Base-by-base conservation (phyloP, 2,113 vertebrate species). In the Myrmophylax atrothorax region DNA sequence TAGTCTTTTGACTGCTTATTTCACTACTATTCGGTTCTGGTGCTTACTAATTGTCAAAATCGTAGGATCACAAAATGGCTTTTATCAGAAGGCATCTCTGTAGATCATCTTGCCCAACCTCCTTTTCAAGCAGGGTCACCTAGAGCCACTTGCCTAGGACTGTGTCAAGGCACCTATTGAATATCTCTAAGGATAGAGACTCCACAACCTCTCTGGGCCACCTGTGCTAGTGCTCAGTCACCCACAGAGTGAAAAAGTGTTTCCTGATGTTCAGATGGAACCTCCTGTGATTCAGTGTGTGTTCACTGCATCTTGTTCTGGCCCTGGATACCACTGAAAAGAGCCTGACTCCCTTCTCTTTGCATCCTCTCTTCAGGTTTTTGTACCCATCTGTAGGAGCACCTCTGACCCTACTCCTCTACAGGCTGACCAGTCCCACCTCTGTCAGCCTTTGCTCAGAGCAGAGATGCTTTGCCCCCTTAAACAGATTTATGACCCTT, bases 71-170 rank as follows among this genome's bases (percentile, higher is more conserved):
- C 22, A 53, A 52, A 69, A 58, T 46, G 8, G 1, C 14, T 85
- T 22, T 14, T 40, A 9, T 49, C 44, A 29, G n/a, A 86, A 66
- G 12, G 10, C 29, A 55, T 7, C 7, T 53, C 44, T 79, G 8
- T 31, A 83, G 5, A 5, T 63, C 1, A 0, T 25, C 18, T 35
- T 77, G 14, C n/a, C 31, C 35, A 70, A 11, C 3, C 1, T 3
- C 1, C 4, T 76, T n/a, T 20, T 55, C 46, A 59, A 47, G 12
- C 19, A 55, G 38, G 4, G 16, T 37, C 18, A 58, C 8, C 19
- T 37, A 22, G 9, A 47, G 9, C 10, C 0, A 0, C 18, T 58
- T 84, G 7, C 20, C 8, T 22, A 55, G 38, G 31, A 70, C 10
- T 2, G 2, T 15, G 7, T 42, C 44, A 47, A 69, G 38, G 19